These are phyloP conservation scores for Trachurus trachurus DNA, from an alignment of 2,797 vertebrate genomes.

Conservation along the genomic window DNA sequence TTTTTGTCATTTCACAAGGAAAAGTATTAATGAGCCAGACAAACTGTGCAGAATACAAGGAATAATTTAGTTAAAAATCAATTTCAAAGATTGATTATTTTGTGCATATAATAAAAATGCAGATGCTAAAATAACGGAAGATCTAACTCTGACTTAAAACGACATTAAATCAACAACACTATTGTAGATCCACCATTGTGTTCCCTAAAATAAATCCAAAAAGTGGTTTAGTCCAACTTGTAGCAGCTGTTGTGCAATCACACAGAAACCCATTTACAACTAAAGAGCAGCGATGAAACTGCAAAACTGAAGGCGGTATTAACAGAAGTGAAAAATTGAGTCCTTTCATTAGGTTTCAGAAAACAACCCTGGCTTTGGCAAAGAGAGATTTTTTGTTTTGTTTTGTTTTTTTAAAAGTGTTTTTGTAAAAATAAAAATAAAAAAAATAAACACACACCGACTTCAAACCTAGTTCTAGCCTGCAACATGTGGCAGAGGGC, in stretches of 20 bases:
- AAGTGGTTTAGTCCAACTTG: slow-evolving; percentile 29
- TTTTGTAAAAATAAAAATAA: slow-evolving; percentile 40
- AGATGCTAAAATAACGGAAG: slow-evolving; percentile 8
- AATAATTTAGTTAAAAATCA: neutral
- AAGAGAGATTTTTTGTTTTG: neutral
- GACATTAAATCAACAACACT: neutral
- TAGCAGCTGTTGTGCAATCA: slow-evolving; percentile 37
- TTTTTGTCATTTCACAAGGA: neutral
- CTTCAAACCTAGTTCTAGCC: slow-evolving; percentile 36
- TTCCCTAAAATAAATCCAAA: slow-evolving; percentile 39
- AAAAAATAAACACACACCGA: slow-evolving; percentile 44
- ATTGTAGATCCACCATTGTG: slow-evolving; percentile 4
- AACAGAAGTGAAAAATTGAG: slow-evolving; percentile 38
- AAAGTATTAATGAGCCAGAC: slow-evolving; percentile 25
- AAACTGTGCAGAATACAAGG: slow-evolving; percentile 1
- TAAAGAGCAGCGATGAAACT: slow-evolving; percentile 9
- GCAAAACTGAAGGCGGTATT: slow-evolving; percentile 30
- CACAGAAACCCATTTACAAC: slow-evolving; percentile 41
- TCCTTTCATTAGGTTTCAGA: slow-evolving; percentile 45
- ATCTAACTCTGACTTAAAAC: slow-evolving; percentile 1
- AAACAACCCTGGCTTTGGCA: slow-evolving; percentile 32
- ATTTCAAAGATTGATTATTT: neutral
- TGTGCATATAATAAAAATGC: neutral
- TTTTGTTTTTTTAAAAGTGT: too few species aligned
- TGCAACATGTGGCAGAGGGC: slow-evolving; percentile 17